Base-by-base conservation (phyloP, 2,888 invertebrate genomes). In the Lepidochitona cinerea region DNA sequence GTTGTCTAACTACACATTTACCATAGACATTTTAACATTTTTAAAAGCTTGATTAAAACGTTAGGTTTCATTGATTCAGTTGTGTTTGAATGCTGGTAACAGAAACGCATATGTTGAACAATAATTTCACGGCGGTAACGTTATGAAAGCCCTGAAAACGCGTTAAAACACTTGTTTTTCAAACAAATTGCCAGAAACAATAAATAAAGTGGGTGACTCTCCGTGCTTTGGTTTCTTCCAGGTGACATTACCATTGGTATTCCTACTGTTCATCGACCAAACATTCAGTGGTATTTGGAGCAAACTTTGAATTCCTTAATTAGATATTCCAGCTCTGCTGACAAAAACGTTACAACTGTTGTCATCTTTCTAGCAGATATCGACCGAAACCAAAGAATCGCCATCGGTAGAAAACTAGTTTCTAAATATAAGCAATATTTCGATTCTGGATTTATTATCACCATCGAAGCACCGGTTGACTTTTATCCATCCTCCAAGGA, bases 201-300 rank as follows among this genome's bases (percentile, higher is more conserved):
- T n/a, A n/a, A n/a, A n/a, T n/a, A n/a, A n/a, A n/a, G n/a, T n/a
- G n/a, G n/a, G n/a, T n/a, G n/a, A n/a, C n/a, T n/a, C n/a, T n/a
- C n/a, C n/a, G 18, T 41, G 9, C 18, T 41, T 41, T 41, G 18
- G 54, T 66, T n/a, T 65, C 9, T 81, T 80, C 36, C 82, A 86
- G 90, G 86, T 36, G 89, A 86, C 72, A 77, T 91, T 14, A 88
- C 90, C 0, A 89, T 91, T 14, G 91, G 91, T 14, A 90, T 91
- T 65, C 89, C 91, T 4, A 88, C 89, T 2, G 89, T 91, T 14
- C 83, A 84, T 71, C 80, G 91, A 64, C 82, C 83, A 37, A 90
- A 88, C 53, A 89, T 88, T 49, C 82, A 75, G 49, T 81, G 85
- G 6, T 91, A 91, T 81, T 80, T 91, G 52, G 79, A 81, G 33